phyloP scores from a whole-genome alignment of 2,797 vertebrate genomes.

The Alauda arvensis region DNA sequence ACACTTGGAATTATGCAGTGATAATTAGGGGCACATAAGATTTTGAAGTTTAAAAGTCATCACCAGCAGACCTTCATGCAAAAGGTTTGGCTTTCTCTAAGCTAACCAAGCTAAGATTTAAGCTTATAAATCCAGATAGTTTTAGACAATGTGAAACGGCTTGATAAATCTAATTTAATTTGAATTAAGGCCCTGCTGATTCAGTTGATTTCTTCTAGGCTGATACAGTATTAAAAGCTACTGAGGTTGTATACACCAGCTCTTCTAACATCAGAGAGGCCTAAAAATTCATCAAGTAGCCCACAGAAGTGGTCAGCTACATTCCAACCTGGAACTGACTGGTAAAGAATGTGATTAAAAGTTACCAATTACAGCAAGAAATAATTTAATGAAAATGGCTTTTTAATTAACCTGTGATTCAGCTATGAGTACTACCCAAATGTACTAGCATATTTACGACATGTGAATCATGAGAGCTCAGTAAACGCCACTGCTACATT shows the following conservation, averaged over 20 bases:
- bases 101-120: neutral
- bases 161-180: neutral
- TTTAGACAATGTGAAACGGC: neutral
- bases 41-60: neutral
- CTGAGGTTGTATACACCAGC: neutral
- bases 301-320: neutral
- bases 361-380: neutral
- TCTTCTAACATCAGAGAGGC: neutral
- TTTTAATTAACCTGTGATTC: neutral
- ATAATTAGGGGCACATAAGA: neutral
- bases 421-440: neutral
- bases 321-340: neutral
- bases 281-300: neutral
- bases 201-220: neutral
- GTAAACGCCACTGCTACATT: neutral
- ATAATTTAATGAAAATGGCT: neutral
- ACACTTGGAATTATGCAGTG: neutral
- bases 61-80: neutral
- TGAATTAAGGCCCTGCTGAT: neutral
- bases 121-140: neutral
- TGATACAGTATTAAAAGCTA: neutral
- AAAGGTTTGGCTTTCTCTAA: neutral
- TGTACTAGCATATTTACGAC: neutral
- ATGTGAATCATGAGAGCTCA: neutral
- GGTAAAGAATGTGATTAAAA: neutral